Conservation (phyloP, 2,113 vertebrate genomes). For the Lipotes vexillifer region DNA sequence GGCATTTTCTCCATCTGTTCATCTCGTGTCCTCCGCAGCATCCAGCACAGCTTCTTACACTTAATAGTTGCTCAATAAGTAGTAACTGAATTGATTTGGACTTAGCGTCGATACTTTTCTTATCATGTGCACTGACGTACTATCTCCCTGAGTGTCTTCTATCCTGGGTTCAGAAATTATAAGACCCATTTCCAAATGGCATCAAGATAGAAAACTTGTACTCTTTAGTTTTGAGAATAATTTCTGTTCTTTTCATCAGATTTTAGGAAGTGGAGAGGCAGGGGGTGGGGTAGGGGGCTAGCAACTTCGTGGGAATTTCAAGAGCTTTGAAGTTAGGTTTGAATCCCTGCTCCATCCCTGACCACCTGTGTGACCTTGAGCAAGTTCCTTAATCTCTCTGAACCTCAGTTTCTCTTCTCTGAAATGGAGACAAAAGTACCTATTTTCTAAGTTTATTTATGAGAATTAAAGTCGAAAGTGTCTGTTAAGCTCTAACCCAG, state of each 20-base stretch:
- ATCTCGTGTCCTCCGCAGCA: neutral
- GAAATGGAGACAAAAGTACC: neutral
- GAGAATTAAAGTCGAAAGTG: neutral
- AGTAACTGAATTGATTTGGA: neutral
- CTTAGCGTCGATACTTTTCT: neutral
- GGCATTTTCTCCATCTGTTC: neutral
- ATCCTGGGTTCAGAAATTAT: neutral
- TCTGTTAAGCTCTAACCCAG: neutral
- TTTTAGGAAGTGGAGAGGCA: neutral
- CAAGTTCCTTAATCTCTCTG: neutral
- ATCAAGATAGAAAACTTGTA: neutral
- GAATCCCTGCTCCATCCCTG: neutral
- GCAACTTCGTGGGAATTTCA: neutral
- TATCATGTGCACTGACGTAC: neutral
- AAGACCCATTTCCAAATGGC: neutral
- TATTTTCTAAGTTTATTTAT: neutral
- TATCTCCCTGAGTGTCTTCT: neutral
- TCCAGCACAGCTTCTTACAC: neutral
- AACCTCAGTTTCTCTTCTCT: neutral
- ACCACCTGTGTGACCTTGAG: neutral
- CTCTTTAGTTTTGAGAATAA: neutral
- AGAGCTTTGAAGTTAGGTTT: neutral
- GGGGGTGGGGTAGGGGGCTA: rapidly evolving
- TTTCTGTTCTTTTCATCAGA: neutral
- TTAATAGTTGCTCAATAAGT: neutral